Percentiles rank a stretch among this genome's conserved stretches.
phyloP scores from a whole-genome alignment of 2,113 vertebrate genomes.

The Otolemur garnettii region DNA sequence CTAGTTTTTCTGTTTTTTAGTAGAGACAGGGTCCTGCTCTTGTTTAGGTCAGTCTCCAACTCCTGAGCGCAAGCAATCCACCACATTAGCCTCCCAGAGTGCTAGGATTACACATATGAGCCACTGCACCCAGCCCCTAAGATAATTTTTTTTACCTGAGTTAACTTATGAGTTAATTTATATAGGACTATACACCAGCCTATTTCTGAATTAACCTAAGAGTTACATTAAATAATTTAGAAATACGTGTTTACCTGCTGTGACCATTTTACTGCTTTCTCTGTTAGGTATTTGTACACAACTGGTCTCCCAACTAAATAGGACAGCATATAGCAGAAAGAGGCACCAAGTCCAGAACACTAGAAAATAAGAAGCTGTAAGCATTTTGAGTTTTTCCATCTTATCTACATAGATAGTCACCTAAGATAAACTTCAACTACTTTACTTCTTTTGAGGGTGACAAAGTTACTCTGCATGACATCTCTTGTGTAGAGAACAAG shows the following conservation, averaged over 20 bases:
- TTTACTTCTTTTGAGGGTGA: background rate
- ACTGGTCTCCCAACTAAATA: constrained; percentile 97
- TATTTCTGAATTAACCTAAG: background rate
- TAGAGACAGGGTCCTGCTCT: too few relatives aligned
- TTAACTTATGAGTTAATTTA: background rate
- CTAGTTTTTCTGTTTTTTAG: too few relatives aligned
- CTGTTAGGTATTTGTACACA: constrained; percentile 98
- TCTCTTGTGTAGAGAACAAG: background rate
- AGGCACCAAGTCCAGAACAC: constrained; percentile 98
- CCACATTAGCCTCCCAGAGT: too few relatives aligned
- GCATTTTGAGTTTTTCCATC: background rate
- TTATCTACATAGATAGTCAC: background rate
- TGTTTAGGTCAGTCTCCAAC: too few relatives aligned
- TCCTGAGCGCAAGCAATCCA: too few relatives aligned
- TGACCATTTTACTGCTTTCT: constrained; percentile 97
- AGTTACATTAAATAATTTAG: constrained; percentile 21
- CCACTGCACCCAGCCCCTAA: background rate
- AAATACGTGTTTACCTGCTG: constrained; percentile 92
- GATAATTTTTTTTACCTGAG: constrained; percentile 10
- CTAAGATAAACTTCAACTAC: constrained; percentile 45
- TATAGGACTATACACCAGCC: background rate
- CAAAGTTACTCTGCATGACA: background rate
- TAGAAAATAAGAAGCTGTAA: constrained; percentile 79
- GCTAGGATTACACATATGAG: too few relatives aligned
- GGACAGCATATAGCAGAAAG: constrained; percentile 98